Evolutionary conservation across 2,113 vertebrate genomes (phyloP).

Genomic region (Camelus dromedarius): DNA sequence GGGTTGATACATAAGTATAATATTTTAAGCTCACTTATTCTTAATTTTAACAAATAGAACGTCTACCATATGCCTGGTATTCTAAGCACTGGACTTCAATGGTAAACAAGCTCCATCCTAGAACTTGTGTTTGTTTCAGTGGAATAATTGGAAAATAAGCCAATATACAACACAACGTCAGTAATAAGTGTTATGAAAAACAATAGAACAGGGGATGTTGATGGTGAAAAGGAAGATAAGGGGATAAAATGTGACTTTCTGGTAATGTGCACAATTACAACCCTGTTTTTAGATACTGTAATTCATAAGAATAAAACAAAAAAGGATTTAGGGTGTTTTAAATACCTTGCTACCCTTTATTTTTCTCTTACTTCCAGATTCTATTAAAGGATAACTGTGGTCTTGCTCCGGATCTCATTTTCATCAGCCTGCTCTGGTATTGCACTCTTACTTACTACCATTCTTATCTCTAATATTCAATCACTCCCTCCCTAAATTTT

Average conservation of each 20-base stretch:
- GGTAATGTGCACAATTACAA: neutral
- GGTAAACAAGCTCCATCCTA: neutral
- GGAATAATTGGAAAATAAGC: neutral
- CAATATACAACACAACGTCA: neutral
- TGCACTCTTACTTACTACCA: neutral
- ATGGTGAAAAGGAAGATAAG: neutral
- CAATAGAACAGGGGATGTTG: neutral
- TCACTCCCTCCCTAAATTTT: neutral
- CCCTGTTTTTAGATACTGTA: neutral
- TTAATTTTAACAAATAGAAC: conserved; percentile 3
- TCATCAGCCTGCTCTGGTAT: neutral
- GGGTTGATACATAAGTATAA: neutral
- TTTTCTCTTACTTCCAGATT: neutral
- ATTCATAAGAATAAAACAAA: neutral
- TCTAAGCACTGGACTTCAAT: neutral
- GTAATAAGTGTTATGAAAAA: neutral
- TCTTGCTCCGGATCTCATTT: neutral
- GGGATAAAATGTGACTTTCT: neutral
- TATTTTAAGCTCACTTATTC: neutral
- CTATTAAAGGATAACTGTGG: neutral
- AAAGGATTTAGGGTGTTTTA: neutral
- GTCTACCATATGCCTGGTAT: neutral
- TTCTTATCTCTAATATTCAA: neutral
- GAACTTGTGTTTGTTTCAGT: neutral
- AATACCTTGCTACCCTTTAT: neutral